phyloP scores from a whole-genome alignment of 2,888 invertebrate genomes.

The Automeris io region DNA sequence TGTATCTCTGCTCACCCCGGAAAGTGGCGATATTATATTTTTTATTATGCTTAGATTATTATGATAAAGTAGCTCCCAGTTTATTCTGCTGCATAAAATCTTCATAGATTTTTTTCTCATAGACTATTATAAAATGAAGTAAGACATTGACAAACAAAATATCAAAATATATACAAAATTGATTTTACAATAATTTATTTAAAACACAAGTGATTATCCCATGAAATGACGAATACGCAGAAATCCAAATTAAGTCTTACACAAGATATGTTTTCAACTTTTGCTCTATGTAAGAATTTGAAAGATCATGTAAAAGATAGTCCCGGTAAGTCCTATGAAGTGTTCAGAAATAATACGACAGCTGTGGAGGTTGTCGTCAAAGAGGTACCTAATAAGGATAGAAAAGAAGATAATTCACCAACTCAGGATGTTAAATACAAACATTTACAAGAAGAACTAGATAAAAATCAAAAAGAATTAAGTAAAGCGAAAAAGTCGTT shows the following conservation, averaged over 20 bases:
- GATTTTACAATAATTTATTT: background rate
- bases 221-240: conserved; percentile 22
- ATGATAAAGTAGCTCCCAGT: too few relatives aligned
- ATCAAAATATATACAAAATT: background rate
- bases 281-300: conserved; percentile 11
- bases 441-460: conserved; percentile 31
- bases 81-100: too few relatives aligned
- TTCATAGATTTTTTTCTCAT: too few relatives aligned
- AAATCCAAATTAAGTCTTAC: conserved; percentile 24
- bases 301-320: conserved; percentile 18
- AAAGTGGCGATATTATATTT: too few relatives aligned
- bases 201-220: conserved; percentile 22
- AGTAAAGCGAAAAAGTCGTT: conserved; percentile 30
- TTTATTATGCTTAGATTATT: too few relatives aligned
- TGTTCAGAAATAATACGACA: conserved; percentile 55
- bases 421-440: conserved; percentile 16
- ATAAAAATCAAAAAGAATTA: conserved; percentile 35
- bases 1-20: too few relatives aligned
- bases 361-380: conserved; percentile 59
- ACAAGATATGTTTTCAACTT: conserved; percentile 20
- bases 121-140: too few relatives aligned
- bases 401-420: conserved; percentile 11
- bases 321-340: conserved; percentile 38
- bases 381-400: conserved; percentile 36
- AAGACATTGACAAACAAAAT: background rate